A percentile compares a stretch with the other conserved stretches of the same genome.
Evolutionary conservation across 2,888 invertebrate species (phyloP).

Genomic region (Drosophila suboccidentalis): DNA sequence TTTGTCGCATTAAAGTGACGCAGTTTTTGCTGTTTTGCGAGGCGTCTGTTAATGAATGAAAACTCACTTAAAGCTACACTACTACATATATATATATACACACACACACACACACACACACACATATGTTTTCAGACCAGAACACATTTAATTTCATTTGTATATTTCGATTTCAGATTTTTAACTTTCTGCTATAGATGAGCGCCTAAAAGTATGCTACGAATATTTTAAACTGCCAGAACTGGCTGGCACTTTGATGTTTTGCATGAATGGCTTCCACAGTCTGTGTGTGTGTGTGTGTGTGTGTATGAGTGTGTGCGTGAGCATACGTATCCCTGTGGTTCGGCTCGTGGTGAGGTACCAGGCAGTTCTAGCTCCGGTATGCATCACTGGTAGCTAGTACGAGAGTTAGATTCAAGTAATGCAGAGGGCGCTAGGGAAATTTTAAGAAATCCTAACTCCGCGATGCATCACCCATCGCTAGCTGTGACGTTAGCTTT

Average conservation of each 20-base stretch:
- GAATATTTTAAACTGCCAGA: slow-evolving; percentile 48
- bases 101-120: slow-evolving; percentile 3
- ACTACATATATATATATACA: slow-evolving; percentile 8
- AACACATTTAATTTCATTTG: slow-evolving; percentile 68
- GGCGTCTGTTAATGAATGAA: slow-evolving; percentile 55
- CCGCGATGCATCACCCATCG: too few relatives aligned
- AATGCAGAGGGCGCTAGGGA: too few relatives aligned
- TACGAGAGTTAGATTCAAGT: too few relatives aligned
- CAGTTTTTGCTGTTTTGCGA: slow-evolving; percentile 21
- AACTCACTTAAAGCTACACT: slow-evolving; percentile 49
- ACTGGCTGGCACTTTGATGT: slow-evolving; percentile 68
- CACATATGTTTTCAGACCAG: slow-evolving; percentile 1
- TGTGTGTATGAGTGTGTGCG: slow-evolving; percentile 4
- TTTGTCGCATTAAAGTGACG: slow-evolving; percentile 5
- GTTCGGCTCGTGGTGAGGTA: too few relatives aligned
- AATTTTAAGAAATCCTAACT: too few relatives aligned
- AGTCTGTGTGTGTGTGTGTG: slow-evolving; percentile 7
- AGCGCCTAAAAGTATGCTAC: slow-evolving; percentile 57
- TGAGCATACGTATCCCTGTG: slow-evolving; percentile 4
- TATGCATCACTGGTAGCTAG: too few relatives aligned
- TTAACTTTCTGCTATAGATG: slow-evolving; percentile 33
- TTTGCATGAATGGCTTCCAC: slow-evolving; percentile 73
- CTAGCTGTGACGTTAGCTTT: too few relatives aligned
- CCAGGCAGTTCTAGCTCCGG: too few relatives aligned
- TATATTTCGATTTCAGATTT: slow-evolving; percentile 67